A percentile compares a stretch with the other conserved stretches of the same genome.
These are phyloP conservation scores for Hydrolagus affinis DNA, from an alignment of 2,113 vertebrate genomes.

Conservation along the genomic window DNA sequence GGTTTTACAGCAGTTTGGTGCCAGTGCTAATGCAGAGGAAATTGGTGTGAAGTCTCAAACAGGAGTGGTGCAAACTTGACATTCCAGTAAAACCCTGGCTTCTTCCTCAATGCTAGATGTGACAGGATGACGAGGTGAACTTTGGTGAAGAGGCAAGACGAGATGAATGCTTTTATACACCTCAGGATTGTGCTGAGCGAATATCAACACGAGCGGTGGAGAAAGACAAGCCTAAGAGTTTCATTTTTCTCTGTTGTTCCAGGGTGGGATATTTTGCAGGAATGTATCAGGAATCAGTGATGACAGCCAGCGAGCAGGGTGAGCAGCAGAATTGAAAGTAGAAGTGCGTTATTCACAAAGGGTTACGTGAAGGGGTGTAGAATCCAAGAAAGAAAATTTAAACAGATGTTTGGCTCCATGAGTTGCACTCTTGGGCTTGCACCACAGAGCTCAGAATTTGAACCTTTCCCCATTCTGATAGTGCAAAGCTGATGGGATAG, in stretches of 20 bases:
- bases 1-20: not conserved
- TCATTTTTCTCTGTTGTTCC: not conserved
- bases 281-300: not conserved
- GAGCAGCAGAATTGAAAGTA: not conserved
- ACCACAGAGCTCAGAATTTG: constrained; percentile 4
- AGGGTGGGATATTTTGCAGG: not conserved
- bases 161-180: not conserved
- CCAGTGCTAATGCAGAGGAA: not conserved
- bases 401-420: constrained; percentile 32
- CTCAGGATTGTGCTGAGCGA: not conserved
- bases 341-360: not conserved
- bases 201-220: not conserved
- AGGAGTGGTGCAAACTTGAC: not conserved
- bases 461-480: constrained; percentile 2
- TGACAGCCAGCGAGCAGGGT: not conserved
- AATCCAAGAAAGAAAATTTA: constrained; percentile 27
- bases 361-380: constrained; percentile 30
- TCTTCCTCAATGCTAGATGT: not conserved
- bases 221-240: not conserved
- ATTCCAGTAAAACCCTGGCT: not conserved
- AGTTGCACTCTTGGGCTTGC: not conserved
- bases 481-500: not conserved
- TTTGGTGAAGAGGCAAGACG: not conserved
- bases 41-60: not conserved
- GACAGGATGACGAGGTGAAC: not conserved